Evolutionary conservation across 2,888 invertebrate genomes (phyloP), one percentile per base, ranked within the genome.

Genomic region (Drosophila eohydei): DNA sequence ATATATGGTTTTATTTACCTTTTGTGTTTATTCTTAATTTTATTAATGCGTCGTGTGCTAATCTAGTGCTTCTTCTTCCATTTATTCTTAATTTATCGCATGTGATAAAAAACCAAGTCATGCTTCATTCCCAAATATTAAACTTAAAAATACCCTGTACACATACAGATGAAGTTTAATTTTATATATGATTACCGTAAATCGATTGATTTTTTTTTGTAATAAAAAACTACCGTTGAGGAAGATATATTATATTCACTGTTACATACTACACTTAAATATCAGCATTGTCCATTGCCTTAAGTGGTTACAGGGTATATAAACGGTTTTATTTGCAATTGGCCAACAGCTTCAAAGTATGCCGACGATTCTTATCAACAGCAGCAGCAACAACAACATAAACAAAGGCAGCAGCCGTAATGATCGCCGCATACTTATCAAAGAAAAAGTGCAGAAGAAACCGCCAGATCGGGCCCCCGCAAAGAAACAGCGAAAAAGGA

Each of bases 321-420:
- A 30, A 38, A 50, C 41, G 40, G 52, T 50, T 71, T 82, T 81
- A 81, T 82, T 79, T 75, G 66, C 64, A 57, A 57, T 69, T 67
- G 52, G 38, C 30, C 57, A 55, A 52, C 66, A 58, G 58, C 78
- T 74, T 78, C 86, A 88, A 83, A 83, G 83, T 60, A 61, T 67
- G 83, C 83, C 83, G 86, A 64, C 83, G 43, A 55, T 60, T 77
- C 69, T 84, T 88, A 83, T 87, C 88, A 68, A 63, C 40, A 61
- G 43, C 48, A 28, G 9, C 57, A 28, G 4, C 52, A 87, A 3
- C 57, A 51, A 52, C 40, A 62, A 16, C 40, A 30, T 28, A 41
- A 59, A 21, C 46, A 46, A 62, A 50, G 32, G 38, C 57, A 44
- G 51, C 65, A 66, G 26, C 65, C 50, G 55, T 44, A 62, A 58